Conservation (phyloP, 2,888 invertebrate species). For the Toxonevra muliebris region DNA sequence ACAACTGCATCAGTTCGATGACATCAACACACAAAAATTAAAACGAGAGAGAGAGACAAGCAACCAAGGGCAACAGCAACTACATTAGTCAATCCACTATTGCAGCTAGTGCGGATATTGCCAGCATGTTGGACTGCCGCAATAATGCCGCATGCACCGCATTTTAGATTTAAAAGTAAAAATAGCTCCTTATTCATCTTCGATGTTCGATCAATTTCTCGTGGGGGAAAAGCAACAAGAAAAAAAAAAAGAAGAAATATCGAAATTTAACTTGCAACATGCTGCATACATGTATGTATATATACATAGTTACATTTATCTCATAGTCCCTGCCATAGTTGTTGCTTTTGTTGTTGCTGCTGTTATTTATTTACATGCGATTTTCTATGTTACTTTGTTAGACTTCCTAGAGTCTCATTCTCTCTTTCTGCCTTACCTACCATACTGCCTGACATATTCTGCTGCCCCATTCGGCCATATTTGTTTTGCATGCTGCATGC, state of each 20-base stretch:
- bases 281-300: conserved; percentile 21
- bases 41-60: too few species aligned
- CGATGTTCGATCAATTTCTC: conserved; percentile 45
- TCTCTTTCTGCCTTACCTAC: neutral
- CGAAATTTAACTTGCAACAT: conserved; percentile 27
- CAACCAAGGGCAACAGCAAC: too few species aligned
- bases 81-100: conserved; percentile 13
- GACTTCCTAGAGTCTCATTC: conserved; percentile 20
- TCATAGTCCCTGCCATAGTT: conserved; percentile 13
- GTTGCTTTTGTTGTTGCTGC: conserved; percentile 20
- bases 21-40: conserved; percentile 26
- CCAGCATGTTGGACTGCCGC: neutral
- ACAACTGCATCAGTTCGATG: conserved; percentile 47
- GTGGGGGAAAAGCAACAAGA: conserved; percentile 13
- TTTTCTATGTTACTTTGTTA: conserved; percentile 23
- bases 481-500: neutral
- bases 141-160: conserved; percentile 9
- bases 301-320: conserved; percentile 11
- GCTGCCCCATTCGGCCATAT: neutral
- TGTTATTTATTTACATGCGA: conserved; percentile 26
- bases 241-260: conserved; percentile 1
- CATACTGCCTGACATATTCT: neutral
- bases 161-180: conserved; percentile 59
- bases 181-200: conserved; percentile 63
- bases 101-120: neutral